These are phyloP conservation scores for Stenodema calcarata DNA, from an alignment of 2,888 invertebrate species.

Conservation along the genomic window DNA sequence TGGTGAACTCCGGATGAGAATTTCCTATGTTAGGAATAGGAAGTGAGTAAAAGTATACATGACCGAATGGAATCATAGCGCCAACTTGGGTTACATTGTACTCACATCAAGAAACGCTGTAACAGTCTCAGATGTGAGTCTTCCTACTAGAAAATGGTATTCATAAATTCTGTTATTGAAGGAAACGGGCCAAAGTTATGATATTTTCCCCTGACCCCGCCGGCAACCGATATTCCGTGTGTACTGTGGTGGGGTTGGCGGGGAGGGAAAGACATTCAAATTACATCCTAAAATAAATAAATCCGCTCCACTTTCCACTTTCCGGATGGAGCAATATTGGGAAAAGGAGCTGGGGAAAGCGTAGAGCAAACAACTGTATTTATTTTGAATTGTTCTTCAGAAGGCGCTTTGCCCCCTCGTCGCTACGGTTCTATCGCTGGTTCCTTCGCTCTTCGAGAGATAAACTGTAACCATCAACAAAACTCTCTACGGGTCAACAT, in stretches of 20 bases:
- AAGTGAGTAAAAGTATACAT: too few species aligned
- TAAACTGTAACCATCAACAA: slow-evolving; percentile 34
- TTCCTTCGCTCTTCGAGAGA: not conserved
- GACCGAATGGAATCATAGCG: too few species aligned
- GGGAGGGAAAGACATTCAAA: slow-evolving; percentile 8
- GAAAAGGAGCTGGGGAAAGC: slow-evolving; percentile 3
- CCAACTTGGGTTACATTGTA: too few species aligned
- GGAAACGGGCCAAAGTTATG: not conserved
- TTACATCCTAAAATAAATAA: slow-evolving; percentile 35
- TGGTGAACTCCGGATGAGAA: too few species aligned
- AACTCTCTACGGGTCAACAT: slow-evolving; percentile 25
- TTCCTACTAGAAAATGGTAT: not conserved
- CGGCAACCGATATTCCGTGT: not conserved
- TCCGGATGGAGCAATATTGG: not conserved
- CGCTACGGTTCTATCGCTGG: not conserved
- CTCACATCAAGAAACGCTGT: too few species aligned
- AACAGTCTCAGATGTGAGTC: too few species aligned
- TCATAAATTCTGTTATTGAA: not conserved
- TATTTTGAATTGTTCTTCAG: slow-evolving; percentile 38
- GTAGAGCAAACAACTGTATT: slow-evolving; percentile 30
- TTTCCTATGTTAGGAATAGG: too few species aligned
- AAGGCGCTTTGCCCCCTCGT: not conserved
- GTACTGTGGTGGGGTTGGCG: not conserved
- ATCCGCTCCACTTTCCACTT: not conserved
- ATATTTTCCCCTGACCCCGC: not conserved